Evolutionary conservation across 2,113 vertebrate genomes (phyloP).

Genomic region (Tragelaphus buxtoni): DNA sequence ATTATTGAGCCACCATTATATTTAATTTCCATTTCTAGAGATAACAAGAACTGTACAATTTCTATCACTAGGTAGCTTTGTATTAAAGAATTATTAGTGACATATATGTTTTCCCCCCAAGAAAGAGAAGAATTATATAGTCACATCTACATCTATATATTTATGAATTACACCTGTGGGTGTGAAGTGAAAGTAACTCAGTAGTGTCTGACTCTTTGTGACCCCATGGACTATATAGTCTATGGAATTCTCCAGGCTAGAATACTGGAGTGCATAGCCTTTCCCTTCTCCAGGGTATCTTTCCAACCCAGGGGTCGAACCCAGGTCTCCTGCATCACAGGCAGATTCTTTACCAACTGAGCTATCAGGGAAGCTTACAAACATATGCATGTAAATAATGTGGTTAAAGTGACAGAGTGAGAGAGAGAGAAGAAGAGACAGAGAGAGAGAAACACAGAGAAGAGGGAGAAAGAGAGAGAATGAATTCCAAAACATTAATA

Average conservation of each 20-base stretch:
- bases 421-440: not conserved
- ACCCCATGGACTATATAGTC: not conserved
- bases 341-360: not conserved
- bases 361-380: not conserved
- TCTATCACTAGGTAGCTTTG: not conserved
- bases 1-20: not conserved
- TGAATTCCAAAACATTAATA: not conserved
- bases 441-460: not conserved
- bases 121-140: not conserved
- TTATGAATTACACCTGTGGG: fast-evolving
- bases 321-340: fast-evolving
- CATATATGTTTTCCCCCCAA: not conserved
- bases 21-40: not conserved
- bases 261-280: not conserved
- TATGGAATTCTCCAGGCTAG: not conserved
- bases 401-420: not conserved
- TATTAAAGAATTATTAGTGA: not conserved
- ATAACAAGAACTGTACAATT: not conserved
- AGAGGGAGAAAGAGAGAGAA: not conserved
- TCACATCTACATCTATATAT: not conserved
- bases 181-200: not conserved
- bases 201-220: fast-evolving
- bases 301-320: not conserved
- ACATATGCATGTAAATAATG: not conserved
- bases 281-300: not conserved